Evolutionary conservation across 2,888 invertebrate species (phyloP), one percentile per base, ranked within the genome.

Genomic region (Lamproptera curius): DNA sequence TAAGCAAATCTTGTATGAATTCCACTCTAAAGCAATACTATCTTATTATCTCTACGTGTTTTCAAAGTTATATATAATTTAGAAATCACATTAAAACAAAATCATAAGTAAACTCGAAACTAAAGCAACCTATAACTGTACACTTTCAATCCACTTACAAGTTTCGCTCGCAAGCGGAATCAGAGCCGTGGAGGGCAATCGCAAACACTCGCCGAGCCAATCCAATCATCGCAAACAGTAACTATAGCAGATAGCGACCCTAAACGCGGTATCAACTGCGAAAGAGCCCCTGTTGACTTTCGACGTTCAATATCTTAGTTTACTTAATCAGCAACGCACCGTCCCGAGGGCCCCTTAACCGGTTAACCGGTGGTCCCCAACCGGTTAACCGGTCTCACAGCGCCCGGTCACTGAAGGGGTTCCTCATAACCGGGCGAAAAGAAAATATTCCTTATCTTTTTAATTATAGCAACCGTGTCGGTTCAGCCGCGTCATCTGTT

Each of bases 241-340:
- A 77, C 84, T 76, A 80, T 78, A 76, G 65, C 64, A 70, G 79
- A 80, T 76, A 76, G 76, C 80, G 74, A 73, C 72, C 69, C 71
- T 62, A 63, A n/a, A 73, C 72, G 67, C 73, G 74, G 75, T 84
- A 85, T 85, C 84, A 82, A 83, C 83, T 83, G 74, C 77, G 70
- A 73, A n/a, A n/a, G n/a, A n/a, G n/a, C 85, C 84, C 86, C 76
- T 87, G 86, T 87, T 87, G 86, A 87, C 86, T 87, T 80, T 83
- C 77, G 79, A 78, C 84, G 81, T 79, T 71, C 79, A 75, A 74
- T 80, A 86, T 87, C 86, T 85, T 79, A 83, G 86, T 86, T 86
- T 85, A 85, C 86, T 86, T 87, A 86, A 87, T 87, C 86, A 87
- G 83, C 72, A 73, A 70, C 76, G 71, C 63, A 70, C 60, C 74